Percentiles rank a stretch among this genome's conserved stretches.
These are phyloP conservation scores for Ondatra zibethicus DNA, from an alignment of 2,113 vertebrate species.

Conservation along the genomic window DNA sequence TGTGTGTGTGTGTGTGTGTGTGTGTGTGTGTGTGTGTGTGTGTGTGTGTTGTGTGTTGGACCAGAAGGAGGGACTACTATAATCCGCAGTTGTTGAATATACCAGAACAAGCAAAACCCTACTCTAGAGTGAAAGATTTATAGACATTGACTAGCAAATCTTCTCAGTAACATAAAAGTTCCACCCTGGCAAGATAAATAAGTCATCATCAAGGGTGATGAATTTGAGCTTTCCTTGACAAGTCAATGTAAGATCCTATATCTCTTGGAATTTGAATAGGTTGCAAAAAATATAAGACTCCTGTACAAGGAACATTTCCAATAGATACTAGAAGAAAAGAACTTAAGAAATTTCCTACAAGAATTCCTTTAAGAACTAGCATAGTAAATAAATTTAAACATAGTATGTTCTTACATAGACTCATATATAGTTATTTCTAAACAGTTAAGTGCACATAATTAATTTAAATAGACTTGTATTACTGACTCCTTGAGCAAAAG, in stretches of 20 bases:
- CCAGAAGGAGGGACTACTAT: fast-evolving
- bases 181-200: not conserved
- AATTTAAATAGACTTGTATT: not conserved
- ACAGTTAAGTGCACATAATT: not conserved
- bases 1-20: not conserved
- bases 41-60: not conserved
- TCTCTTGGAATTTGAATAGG: not conserved
- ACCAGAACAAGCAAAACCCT: not conserved
- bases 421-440: not conserved
- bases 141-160: not conserved
- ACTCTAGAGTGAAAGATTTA: not conserved
- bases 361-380: not conserved
- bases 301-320: not conserved
- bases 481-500: not conserved
- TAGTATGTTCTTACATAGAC: not conserved
- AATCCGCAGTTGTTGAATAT: not conserved
- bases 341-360: not conserved
- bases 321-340: not conserved
- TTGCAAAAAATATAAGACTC: not conserved
- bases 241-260: not conserved
- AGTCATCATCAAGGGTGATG: not conserved
- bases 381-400: not conserved
- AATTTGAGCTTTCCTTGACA: not conserved
- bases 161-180: not conserved
- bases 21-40: not conserved